Evolutionary conservation across 2,113 vertebrate genomes (phyloP).

Genomic region (Barnardius zonarius): DNA sequence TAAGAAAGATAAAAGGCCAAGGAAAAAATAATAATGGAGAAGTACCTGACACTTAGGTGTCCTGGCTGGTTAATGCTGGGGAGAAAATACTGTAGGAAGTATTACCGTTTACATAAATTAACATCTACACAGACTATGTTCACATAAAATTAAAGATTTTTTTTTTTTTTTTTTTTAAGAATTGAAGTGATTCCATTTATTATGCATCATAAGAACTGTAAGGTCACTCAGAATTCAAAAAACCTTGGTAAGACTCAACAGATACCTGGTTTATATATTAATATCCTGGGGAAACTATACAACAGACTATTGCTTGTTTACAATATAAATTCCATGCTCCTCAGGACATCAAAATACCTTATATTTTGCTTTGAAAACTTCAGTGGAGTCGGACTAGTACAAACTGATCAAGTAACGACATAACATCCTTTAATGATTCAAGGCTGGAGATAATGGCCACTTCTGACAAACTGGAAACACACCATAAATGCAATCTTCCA

Average conservation of each 20-base stretch:
- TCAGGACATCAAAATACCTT: neutral
- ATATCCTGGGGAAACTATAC: neutral
- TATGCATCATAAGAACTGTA: neutral
- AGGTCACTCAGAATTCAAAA: neutral
- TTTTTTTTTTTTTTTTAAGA: neutral
- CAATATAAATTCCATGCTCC: neutral
- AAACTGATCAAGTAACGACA: neutral
- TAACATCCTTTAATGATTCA: neutral
- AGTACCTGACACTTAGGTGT: neutral
- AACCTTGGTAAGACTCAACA: neutral
- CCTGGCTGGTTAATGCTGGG: neutral
- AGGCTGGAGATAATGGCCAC: neutral
- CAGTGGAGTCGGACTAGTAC: neutral
- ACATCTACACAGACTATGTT: neutral
- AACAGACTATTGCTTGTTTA: neutral
- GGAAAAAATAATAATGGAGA: neutral
- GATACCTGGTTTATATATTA: neutral
- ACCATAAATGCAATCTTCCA: neutral
- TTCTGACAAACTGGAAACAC: neutral
- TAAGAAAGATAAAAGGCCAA: neutral
- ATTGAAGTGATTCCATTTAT: neutral
- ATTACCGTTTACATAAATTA: neutral
- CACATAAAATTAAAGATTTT: neutral
- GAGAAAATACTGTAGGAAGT: neutral
- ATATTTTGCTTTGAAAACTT: neutral